A percentile compares a stretch with the other conserved stretches of the same genome.
Conservation (phyloP, 2,888 invertebrate genomes). For the Euspilapteryx auroguttella region DNA sequence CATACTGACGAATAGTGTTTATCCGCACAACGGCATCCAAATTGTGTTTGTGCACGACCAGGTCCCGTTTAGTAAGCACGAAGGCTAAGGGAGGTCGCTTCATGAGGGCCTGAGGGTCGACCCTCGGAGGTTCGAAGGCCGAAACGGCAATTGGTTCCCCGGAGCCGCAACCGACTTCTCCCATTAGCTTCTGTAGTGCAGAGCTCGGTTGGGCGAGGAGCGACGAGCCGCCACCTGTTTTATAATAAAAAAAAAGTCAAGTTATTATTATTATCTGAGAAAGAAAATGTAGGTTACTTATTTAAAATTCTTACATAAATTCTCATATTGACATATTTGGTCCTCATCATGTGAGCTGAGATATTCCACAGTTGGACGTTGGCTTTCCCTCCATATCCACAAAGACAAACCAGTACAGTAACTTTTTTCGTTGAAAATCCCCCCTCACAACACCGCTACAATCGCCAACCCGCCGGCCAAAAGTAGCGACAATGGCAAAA, state of each 20-base stretch:
- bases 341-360: too few relatives aligned
- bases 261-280: slow-evolving; percentile 4
- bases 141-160: slow-evolving; percentile 24
- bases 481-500: too few relatives aligned
- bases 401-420: too few relatives aligned
- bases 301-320: too few relatives aligned
- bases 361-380: too few relatives aligned
- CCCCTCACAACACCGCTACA: too few relatives aligned
- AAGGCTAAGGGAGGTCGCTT: slow-evolving; percentile 87
- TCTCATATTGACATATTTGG: too few relatives aligned
- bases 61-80: slow-evolving; percentile 81
- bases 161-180: slow-evolving; percentile 24
- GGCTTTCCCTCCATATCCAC: too few relatives aligned
- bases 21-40: slow-evolving; percentile 86
- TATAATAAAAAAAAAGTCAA: slow-evolving; percentile 7
- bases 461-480: too few relatives aligned
- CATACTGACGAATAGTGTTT: slow-evolving; percentile 80
- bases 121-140: slow-evolving; percentile 31
- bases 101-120: slow-evolving; percentile 63
- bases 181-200: slow-evolving; percentile 78
- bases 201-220: slow-evolving; percentile 88
- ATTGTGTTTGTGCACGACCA: slow-evolving; percentile 79
- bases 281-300: too few relatives aligned
- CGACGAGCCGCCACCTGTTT: slow-evolving; percentile 72
- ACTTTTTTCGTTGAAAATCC: too few relatives aligned